Base-by-base conservation (phyloP, 2,888 invertebrate species). In the Ochropleura plecta region DNA sequence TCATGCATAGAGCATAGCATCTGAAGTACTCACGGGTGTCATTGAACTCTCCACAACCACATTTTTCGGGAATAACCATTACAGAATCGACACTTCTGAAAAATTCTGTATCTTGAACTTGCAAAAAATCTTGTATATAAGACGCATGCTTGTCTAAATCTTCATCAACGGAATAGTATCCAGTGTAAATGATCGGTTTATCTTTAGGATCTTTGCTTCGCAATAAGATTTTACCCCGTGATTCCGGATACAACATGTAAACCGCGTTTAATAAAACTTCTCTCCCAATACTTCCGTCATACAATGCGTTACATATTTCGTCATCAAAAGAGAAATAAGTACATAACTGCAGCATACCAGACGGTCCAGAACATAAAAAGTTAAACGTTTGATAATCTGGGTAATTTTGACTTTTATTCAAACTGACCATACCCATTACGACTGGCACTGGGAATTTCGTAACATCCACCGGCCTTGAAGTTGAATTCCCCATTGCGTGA, bases 1-100 rank as follows among this genome's bases (percentile, higher is more conserved):
- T 97, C 72, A 97, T 96, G 88, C 98, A 97, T 30, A 97, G 90
- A 5, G 97, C 93, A 59, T 97, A 96, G 87, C 98, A 98, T 81
- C 97, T 97, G 97, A 97, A 97, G 88, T 97, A 98, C 40, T 97
- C 97, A 87, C 97, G 97, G 0, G 62, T 64, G 5, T 73, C 76
- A 18, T 60, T 66, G n/a, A 40, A 51, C 8, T 60, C 18, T 40
- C 59, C 40, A 42, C 59, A 60, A 40, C 59, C 40, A 9, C 59
- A 59, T 18, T 40, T 60, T 42, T 60, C 40, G 40, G 59, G 59
- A 60, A 60, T 60, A 5, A 60, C 59, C 40, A 60, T 42, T 60
- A 5, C 18, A 10, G 59, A 60, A 40, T 60, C 40, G 40, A 60
- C 59, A 42, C 59, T 60, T 18, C 5, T 40, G 40, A 60, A 60